A percentile compares a stretch with the other conserved stretches of the same genome.
Evolutionary conservation across 2,113 vertebrate species (phyloP).

Genomic region (Saimiri boliviensis): DNA sequence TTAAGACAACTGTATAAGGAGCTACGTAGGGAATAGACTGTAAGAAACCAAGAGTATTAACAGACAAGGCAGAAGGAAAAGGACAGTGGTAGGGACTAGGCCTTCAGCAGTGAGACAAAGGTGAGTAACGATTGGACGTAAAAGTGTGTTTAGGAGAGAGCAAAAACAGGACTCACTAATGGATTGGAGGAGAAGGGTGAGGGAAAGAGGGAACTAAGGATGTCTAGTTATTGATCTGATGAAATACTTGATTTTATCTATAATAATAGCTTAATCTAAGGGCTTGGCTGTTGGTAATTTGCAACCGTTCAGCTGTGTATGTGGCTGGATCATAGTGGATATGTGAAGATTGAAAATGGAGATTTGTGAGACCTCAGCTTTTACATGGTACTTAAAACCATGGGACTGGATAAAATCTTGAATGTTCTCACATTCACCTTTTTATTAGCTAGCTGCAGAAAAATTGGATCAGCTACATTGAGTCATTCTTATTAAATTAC

Average conservation of each 20-base stretch:
- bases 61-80: not conserved
- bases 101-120: not conserved
- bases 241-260: not conserved
- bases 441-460: constrained; percentile 60
- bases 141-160: not conserved
- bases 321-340: not conserved
- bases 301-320: not conserved
- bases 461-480: constrained; percentile 64
- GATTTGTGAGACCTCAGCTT: constrained; percentile 30
- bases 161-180: not conserved
- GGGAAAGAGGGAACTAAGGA: not conserved
- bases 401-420: constrained; percentile 25
- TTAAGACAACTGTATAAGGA: not conserved
- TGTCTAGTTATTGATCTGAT: not conserved
- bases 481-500: constrained; percentile 70
- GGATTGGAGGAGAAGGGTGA: not conserved
- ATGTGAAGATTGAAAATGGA: not conserved
- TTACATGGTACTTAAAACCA: constrained; percentile 27
- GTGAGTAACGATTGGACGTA: not conserved
- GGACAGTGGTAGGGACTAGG: not conserved
- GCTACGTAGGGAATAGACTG: not conserved
- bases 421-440: constrained; percentile 42
- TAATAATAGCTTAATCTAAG: not conserved
- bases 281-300: not conserved
- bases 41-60: not conserved